A percentile compares a stretch with the other conserved stretches of the same genome.
Evolutionary conservation across 1,140 invertebrate genomes (phyloP).

Genomic region (Helicorthomorpha holstii): DNA sequence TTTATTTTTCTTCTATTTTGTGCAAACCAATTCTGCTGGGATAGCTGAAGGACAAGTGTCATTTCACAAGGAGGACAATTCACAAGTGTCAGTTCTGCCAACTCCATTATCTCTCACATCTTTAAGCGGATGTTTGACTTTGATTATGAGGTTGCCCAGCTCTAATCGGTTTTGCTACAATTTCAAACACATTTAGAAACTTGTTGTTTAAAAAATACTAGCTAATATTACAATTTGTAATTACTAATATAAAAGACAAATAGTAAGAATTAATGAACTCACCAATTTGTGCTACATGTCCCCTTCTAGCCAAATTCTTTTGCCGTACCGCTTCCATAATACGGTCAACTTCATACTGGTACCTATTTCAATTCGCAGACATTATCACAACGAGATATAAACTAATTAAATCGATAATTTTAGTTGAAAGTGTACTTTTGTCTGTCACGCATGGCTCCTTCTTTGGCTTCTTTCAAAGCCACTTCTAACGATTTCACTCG

Average conservation of each 20-base stretch:
- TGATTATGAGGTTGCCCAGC: conserved; percentile 62
- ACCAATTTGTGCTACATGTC: conserved; percentile 90
- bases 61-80: too few species aligned
- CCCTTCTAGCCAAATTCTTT: conserved; percentile 84
- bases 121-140: conserved; percentile 5
- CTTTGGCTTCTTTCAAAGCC: conserved; percentile 94
- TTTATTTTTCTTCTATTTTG: too few species aligned
- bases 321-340: conserved; percentile 98
- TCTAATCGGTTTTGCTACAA: conserved; percentile 73
- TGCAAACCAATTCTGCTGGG: too few species aligned
- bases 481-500: conserved; percentile 92
- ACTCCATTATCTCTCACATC: too few species aligned
- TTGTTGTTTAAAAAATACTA: too few species aligned
- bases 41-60: too few species aligned
- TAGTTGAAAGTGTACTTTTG: conserved; percentile 42
- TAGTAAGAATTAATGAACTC: too few species aligned
- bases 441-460: conserved; percentile 95
- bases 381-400: neutral
- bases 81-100: too few species aligned
- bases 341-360: conserved; percentile 96
- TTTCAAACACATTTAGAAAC: neutral
- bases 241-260: too few species aligned
- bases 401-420: neutral
- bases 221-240: neutral
- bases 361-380: conserved; percentile 27